These are phyloP conservation scores for Carpatolechia fugitivella DNA, from an alignment of 2,888 invertebrate genomes.

Conservation along the genomic window DNA sequence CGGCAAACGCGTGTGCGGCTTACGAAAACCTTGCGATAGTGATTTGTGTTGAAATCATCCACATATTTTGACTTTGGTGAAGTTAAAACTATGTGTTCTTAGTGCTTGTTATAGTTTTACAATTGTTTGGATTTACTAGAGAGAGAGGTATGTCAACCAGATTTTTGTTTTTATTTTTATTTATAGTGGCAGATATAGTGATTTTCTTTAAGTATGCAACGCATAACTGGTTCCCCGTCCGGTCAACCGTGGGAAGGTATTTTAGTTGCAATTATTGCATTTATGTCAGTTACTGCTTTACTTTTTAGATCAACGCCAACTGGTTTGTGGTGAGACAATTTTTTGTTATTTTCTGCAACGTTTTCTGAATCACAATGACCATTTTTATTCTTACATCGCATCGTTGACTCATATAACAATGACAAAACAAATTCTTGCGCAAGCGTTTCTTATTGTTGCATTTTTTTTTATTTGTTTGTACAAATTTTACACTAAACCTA, in stretches of 20 bases:
- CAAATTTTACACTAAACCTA: not conserved
- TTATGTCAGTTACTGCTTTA: slow-evolving; percentile 15
- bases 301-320: not conserved
- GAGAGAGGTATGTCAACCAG: slow-evolving; percentile 53
- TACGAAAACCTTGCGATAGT: slow-evolving; percentile 24
- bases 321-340: not conserved
- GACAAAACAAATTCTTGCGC: not conserved
- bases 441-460: not conserved
- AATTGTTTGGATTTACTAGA: slow-evolving; percentile 32
- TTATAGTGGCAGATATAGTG: slow-evolving; percentile 49
- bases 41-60: slow-evolving; percentile 15
- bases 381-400: not conserved
- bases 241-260: slow-evolving; percentile 71
- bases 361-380: slow-evolving; percentile 5
- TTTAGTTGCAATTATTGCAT: slow-evolving; percentile 47
- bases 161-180: slow-evolving; percentile 47
- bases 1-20: slow-evolving; percentile 50
- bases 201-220: slow-evolving; percentile 69
- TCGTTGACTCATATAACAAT: not conserved
- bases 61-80: slow-evolving; percentile 51
- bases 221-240: slow-evolving; percentile 67
- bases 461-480: not conserved
- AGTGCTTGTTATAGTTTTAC: slow-evolving; percentile 37
- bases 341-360: not conserved
- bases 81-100: slow-evolving; percentile 61